Conservation (phyloP, 2,113 vertebrate species). For the Apodemus sylvaticus region DNA sequence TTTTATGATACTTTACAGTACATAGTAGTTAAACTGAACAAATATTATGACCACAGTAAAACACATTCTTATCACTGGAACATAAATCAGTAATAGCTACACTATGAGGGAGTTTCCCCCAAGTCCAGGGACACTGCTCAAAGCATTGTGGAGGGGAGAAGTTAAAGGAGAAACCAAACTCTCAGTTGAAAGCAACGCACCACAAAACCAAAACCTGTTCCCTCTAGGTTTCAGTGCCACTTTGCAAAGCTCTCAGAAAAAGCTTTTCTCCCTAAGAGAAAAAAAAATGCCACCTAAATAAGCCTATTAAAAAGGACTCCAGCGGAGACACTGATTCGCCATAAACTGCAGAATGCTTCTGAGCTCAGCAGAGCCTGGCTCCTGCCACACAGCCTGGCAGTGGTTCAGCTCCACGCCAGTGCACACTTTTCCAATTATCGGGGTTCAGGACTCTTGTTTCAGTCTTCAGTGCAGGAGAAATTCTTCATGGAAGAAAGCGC, state of each 20-base stretch:
- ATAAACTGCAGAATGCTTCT: conserved; percentile 84
- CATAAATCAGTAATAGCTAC: conserved; percentile 81
- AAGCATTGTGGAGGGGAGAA: conserved; percentile 53
- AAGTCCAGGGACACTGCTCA: conserved; percentile 65
- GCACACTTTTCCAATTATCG: conserved; percentile 85
- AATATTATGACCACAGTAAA: conserved; percentile 84
- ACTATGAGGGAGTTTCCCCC: conserved; percentile 74
- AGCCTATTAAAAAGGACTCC: conserved; percentile 85
- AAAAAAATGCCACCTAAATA: conserved; percentile 80
- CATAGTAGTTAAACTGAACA: conserved; percentile 80
- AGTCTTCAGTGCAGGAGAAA: conserved; percentile 80
- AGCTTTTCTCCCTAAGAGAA: conserved; percentile 76
- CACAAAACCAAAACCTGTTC: conserved; percentile 82
- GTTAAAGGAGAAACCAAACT: conserved; percentile 76
- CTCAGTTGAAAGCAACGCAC: conserved; percentile 78
- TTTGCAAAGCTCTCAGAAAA: conserved; percentile 81
- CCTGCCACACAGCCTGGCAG: conserved; percentile 84
- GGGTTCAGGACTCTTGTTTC: conserved; percentile 81
- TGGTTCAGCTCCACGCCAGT: conserved; percentile 69
- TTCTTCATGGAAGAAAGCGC: conserved; percentile 62
- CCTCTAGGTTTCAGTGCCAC: conserved; percentile 75
- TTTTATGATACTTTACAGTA: conserved; percentile 78
- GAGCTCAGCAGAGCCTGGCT: conserved; percentile 83
- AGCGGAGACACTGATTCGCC: conserved; percentile 82
- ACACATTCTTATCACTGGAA: conserved; percentile 82